Percentiles rank a stretch among this genome's conserved stretches.
Conservation (phyloP, 2,888 invertebrate genomes). For the Nyleta sp. region DNA sequence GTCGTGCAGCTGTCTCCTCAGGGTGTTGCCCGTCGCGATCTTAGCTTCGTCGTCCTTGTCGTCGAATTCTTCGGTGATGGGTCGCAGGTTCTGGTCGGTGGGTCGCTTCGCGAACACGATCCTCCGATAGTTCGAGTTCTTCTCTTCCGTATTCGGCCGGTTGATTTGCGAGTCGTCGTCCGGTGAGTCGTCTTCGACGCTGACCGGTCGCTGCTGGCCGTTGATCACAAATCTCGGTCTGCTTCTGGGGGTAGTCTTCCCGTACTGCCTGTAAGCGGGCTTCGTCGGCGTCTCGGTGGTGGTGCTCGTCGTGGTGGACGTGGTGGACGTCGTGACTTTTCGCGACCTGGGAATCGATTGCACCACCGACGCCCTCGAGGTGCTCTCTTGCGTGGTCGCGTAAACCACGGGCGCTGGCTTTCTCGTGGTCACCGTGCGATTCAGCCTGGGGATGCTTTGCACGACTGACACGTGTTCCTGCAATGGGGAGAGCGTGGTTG, state of each 20-base stretch:
- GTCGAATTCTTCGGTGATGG: conserved; percentile 81
- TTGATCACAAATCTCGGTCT: conserved; percentile 77
- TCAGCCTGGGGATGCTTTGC: conserved; percentile 79
- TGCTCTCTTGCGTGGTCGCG: conserved; percentile 83
- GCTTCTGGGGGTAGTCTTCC: conserved; percentile 72
- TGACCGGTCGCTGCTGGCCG: conserved; percentile 75
- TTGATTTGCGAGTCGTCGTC: conserved; percentile 78
- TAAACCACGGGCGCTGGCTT: conserved; percentile 74
- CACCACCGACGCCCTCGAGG: conserved; percentile 86
- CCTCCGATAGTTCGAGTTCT: conserved; percentile 70
- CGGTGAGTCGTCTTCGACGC: conserved; percentile 71
- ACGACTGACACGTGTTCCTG: conserved; percentile 81
- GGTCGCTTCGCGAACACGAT: conserved; percentile 77
- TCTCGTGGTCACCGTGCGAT: conserved; percentile 83
- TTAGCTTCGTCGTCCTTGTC: conserved; percentile 81
- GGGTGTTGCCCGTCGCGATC: conserved; percentile 83
- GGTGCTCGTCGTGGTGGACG: conserved; percentile 75
- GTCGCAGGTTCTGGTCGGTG: conserved; percentile 78
- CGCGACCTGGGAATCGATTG: conserved; percentile 86
- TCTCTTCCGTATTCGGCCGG: conserved; percentile 74
- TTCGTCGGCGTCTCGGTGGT: conserved; percentile 78
- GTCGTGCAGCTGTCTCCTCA: conserved; percentile 86
- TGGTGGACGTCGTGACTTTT: conserved; percentile 76
- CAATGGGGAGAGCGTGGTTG: conserved; percentile 82
- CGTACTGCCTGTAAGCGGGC: conserved; percentile 74